Conservation (phyloP, 2,888 invertebrate genomes). For the Drosophila austrosaltans region DNA sequence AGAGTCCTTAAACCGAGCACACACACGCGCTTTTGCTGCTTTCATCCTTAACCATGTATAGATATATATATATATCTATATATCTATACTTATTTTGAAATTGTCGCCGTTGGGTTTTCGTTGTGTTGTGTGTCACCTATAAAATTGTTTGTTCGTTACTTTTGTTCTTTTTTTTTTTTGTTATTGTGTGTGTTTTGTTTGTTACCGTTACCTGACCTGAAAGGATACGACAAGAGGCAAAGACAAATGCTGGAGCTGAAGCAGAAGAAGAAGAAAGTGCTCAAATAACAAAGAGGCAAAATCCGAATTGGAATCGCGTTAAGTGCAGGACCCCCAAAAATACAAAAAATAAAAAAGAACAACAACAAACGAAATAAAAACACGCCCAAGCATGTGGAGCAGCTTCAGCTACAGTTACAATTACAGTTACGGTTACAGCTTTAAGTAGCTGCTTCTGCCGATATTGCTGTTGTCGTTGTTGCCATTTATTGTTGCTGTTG, state of each 20-base stretch:
- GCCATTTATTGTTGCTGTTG: constrained; percentile 41
- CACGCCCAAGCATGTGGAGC: constrained; percentile 22
- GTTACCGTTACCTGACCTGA: constrained; percentile 27
- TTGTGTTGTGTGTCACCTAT: constrained; percentile 34
- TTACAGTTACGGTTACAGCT: constrained; percentile 34
- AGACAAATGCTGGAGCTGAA: constrained; percentile 3
- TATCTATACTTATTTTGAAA: constrained; percentile 8
- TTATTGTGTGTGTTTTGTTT: constrained; percentile 25
- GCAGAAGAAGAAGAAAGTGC: constrained; percentile 23
- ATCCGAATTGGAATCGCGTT: constrained; percentile 26
- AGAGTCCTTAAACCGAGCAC: constrained; percentile 40
- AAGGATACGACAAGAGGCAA: neutral
- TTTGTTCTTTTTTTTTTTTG: constrained; percentile 30
- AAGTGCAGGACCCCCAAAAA: constrained; percentile 19
- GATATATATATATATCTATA: constrained; percentile 15
- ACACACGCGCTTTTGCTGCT: neutral
- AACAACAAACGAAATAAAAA: constrained; percentile 25
- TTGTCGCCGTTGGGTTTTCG: constrained; percentile 14
- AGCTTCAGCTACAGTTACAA: constrained; percentile 33
- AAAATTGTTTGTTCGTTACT: constrained; percentile 23
- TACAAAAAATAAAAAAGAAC: neutral
- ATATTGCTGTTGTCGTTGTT: constrained; percentile 31
- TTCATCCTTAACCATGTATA: constrained; percentile 3
- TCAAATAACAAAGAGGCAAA: constrained; percentile 68
- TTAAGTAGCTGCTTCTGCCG: constrained; percentile 7